Evolutionary conservation across 2,888 invertebrate species (phyloP).

Genomic region (Thera obeliscata): DNA sequence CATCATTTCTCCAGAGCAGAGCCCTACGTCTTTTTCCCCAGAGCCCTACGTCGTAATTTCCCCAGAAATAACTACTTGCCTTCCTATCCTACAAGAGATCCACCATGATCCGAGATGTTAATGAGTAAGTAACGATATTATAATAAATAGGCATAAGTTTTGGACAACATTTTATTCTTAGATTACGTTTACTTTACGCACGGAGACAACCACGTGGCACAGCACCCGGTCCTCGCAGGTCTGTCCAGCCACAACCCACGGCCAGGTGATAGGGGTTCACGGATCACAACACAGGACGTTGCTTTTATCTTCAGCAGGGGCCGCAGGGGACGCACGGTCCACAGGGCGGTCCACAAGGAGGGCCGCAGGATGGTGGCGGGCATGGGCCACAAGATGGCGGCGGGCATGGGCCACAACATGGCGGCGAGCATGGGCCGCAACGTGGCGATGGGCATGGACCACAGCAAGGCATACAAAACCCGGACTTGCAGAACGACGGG

Average conservation of each 20-base stretch:
- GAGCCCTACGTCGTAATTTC: too few relatives aligned
- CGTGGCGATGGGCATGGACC: constrained; percentile 32
- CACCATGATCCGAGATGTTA: too few relatives aligned
- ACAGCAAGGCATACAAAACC: constrained; percentile 13
- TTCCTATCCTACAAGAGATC: too few relatives aligned
- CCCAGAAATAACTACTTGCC: too few relatives aligned
- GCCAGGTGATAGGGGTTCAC: constrained; percentile 14
- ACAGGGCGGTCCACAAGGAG: constrained; percentile 1
- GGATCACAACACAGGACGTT: constrained; percentile 22
- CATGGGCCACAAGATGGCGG: constrained; percentile 26
- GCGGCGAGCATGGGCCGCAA: constrained; percentile 9
- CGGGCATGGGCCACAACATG: constrained; percentile 10
- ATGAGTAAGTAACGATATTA: neutral
- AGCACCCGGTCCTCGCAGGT: constrained; percentile 17
- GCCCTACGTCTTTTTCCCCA: too few relatives aligned
- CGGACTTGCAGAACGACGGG: constrained; percentile 21
- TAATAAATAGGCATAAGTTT: constrained; percentile 8
- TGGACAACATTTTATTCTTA: constrained; percentile 45
- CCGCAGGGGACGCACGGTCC: constrained; percentile 30
- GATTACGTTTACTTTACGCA: constrained; percentile 39
- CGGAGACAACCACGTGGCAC: constrained; percentile 35
- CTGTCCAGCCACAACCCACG: constrained; percentile 11
- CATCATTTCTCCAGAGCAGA: too few relatives aligned
- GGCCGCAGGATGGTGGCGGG: constrained; percentile 26
- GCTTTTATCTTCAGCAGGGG: constrained; percentile 32